These are phyloP conservation scores for Actinia tenebrosa DNA, from an alignment of 64 coral and sea anemone species.

Conservation along the genomic window DNA sequence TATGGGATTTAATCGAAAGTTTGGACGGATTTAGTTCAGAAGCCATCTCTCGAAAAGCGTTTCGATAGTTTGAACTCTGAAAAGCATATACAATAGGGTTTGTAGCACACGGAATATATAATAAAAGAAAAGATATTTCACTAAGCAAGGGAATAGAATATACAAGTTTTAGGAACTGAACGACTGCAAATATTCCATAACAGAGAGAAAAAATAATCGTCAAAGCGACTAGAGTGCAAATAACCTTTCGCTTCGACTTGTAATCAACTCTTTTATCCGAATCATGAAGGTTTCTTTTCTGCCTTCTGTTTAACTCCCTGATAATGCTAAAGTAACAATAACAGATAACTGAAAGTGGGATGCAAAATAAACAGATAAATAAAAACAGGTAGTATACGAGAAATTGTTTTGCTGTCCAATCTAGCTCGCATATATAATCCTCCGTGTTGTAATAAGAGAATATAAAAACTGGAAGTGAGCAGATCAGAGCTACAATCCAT, in stretches of 20 bases:
- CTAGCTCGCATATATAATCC: not conserved
- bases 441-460: not conserved
- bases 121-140: not conserved
- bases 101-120: not conserved
- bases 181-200: slow-evolving; percentile 5
- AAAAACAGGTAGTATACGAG: not conserved
- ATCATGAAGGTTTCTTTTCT: not conserved
- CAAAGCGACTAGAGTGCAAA: not conserved
- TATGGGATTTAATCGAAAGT: not conserved
- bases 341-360: slow-evolving; percentile 12
- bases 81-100: slow-evolving; percentile 30
- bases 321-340: slow-evolving; percentile 24
- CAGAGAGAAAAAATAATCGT: not conserved
- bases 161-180: not conserved
- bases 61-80: slow-evolving; percentile 41
- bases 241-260: not conserved
- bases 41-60: slow-evolving; percentile 11
- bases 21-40: not conserved
- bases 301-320: not conserved
- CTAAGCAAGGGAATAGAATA: not conserved
- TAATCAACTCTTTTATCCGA: slow-evolving; percentile 1
- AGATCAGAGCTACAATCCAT: not conserved
- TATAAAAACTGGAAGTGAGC: slow-evolving; percentile 1
- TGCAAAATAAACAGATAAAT: not conserved
- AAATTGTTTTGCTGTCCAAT: slow-evolving; percentile 7